These are phyloP conservation scores for Lasioglossum oenotherae DNA, from an alignment of 2,888 invertebrate genomes.

Conservation along the genomic window DNA sequence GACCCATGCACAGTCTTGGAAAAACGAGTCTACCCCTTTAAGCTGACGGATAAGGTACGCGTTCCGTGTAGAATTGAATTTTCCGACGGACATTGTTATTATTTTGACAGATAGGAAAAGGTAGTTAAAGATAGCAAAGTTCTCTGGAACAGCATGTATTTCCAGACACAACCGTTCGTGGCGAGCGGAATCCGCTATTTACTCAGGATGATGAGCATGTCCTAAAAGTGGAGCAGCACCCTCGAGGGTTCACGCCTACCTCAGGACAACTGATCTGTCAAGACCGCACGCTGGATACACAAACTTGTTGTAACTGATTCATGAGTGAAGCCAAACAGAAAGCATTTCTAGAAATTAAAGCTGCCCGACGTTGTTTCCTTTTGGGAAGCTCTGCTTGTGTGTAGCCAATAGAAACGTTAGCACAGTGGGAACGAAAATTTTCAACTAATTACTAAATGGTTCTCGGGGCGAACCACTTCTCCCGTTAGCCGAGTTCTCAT, in stretches of 20 bases:
- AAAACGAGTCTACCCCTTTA: too few relatives aligned
- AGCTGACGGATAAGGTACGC: too few relatives aligned
- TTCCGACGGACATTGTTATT: background rate
- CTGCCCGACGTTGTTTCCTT: background rate
- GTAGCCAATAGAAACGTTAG: background rate
- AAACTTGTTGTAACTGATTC: constrained; percentile 12
- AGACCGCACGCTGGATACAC: constrained; percentile 2
- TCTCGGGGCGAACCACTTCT: background rate
- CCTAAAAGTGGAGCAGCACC: constrained; percentile 6
- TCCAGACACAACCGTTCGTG: background rate
- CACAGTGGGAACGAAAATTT: background rate
- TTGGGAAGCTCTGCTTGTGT: background rate
- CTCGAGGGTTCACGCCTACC: constrained; percentile 1
- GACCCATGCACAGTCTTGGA: too few relatives aligned
- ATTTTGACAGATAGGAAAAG: background rate
- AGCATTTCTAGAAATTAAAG: constrained; percentile 9
- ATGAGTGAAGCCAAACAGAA: constrained; percentile 9
- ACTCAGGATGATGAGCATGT: constrained; percentile 5
- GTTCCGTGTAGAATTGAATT: background rate
- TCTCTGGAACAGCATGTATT: background rate
- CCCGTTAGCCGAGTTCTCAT: background rate
- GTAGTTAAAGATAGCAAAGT: background rate
- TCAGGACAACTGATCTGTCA: constrained; percentile 8
- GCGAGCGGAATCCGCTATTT: background rate
- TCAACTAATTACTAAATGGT: background rate